These are phyloP conservation scores for Taurulus bubalis DNA, from an alignment of 2,113 vertebrate species.

Conservation along the genomic window DNA sequence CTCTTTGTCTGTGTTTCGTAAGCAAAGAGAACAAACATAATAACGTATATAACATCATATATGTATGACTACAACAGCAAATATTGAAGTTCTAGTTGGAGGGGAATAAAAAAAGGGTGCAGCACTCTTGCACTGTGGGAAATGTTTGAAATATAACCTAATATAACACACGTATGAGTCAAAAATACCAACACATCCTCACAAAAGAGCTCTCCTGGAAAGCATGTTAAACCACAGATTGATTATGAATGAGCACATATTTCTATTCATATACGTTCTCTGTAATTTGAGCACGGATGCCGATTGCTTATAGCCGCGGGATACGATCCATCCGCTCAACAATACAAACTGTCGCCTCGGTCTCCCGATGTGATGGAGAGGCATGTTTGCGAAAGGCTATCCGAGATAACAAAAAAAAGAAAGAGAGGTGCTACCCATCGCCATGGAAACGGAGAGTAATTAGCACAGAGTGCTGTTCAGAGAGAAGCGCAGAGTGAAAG, in stretches of 20 bases:
- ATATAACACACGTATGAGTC: neutral
- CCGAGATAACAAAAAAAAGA: slow-evolving; percentile 53
- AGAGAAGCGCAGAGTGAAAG: slow-evolving; percentile 62
- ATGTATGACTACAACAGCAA: neutral
- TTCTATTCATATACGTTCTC: neutral
- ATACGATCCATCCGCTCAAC: slow-evolving; percentile 13
- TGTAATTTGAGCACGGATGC: neutral
- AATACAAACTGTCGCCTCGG: slow-evolving; percentile 6
- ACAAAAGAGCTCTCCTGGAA: neutral
- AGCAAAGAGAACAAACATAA: neutral
- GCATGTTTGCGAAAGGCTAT: slow-evolving; percentile 51
- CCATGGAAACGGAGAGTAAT: slow-evolving; percentile 76
- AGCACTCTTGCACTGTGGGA: neutral
- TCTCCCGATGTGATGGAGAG: slow-evolving; percentile 3
- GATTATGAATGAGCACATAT: neutral
- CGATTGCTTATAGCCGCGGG: neutral
- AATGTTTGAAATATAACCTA: neutral
- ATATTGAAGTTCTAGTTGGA: neutral
- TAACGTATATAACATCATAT: neutral
- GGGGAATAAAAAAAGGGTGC: neutral
- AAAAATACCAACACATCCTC: neutral
- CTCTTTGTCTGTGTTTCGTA: too few species aligned
- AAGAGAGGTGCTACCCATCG: slow-evolving; percentile 62
- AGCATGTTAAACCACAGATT: neutral
- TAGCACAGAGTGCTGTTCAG: slow-evolving; percentile 70